Evolutionary conservation across 2,888 invertebrate species (phyloP).

Genomic region (Mythimna impura): DNA sequence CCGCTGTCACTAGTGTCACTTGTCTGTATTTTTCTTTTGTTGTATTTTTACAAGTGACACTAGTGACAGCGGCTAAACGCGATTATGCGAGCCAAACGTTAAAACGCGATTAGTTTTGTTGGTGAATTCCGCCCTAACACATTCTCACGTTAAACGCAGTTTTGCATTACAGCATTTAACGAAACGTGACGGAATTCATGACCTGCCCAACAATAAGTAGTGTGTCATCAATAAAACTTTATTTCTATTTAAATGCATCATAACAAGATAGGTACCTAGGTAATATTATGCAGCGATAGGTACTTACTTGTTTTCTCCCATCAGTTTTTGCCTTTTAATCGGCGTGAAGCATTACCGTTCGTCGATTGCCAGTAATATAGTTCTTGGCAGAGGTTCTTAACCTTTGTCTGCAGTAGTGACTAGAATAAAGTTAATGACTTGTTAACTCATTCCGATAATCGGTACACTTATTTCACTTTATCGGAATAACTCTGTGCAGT

Average conservation of each 20-base stretch:
- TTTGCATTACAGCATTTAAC: conserved; percentile 15
- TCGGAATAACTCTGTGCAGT: conserved; percentile 26
- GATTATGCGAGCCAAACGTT: too few species aligned
- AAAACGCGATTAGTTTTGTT: too few species aligned
- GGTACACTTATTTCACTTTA: conserved; percentile 38
- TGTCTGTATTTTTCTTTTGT: too few species aligned
- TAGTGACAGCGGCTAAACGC: too few species aligned
- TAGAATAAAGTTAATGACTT: conserved; percentile 65
- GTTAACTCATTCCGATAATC: conserved; percentile 60
- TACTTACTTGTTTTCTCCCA: not conserved
- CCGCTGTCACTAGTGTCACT: too few species aligned
- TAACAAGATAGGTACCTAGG: conserved; percentile 1
- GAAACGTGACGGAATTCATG: conserved; percentile 48
- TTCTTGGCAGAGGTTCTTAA: conserved; percentile 68
- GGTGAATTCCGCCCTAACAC: too few species aligned
- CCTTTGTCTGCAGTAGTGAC: conserved; percentile 63
- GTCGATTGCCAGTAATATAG: conserved; percentile 48
- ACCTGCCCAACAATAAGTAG: conserved; percentile 20
- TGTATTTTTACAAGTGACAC: too few species aligned
- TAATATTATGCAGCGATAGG: not conserved
- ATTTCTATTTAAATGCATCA: not conserved
- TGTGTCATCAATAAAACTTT: not conserved
- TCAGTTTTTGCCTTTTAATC: conserved; percentile 44
- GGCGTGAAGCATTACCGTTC: conserved; percentile 63
- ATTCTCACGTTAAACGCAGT: conserved; percentile 13